Base-by-base conservation (phyloP, 2,888 invertebrate genomes). In the Megastigmus dorsalis region DNA sequence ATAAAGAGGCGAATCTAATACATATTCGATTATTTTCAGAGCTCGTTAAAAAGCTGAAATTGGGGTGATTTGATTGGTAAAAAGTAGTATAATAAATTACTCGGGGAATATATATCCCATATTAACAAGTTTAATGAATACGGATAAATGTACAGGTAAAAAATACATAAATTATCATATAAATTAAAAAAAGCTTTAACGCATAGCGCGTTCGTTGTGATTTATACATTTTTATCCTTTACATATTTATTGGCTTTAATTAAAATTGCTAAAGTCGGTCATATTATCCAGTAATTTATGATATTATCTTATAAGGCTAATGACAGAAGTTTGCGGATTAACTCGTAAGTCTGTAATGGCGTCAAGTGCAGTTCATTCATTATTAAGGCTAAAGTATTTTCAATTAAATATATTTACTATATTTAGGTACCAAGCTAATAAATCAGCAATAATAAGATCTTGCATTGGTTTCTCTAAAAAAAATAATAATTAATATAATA, bases 211-310 rank as follows among this genome's bases (percentile, higher is more conserved):
- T 20, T 28, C 26, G 5, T 13, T 4, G 7, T 52, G 38, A 52
- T 52, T 65, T 41, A 65, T 52, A 52, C 33, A 65, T 65, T 65
- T 60, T 65, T 52, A 18, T 43, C 15, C 28, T 41, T n/a, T 18
- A 30, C n/a, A 57, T 15, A 45, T 67, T 45, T 41, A 20, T 54
- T 30, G n/a, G 9, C 4, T 10, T 66, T 54, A 54, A 52, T 52
- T 54, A 41, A 54, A 66, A 66, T 41, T 26, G 7, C 20, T 33
- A 43, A 28, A 36, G 48, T 38, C 23, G 10, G 10, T 5, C 5
- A 45, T 57, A 15, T 57, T 28, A 33, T 28, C 28, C n/a, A 10
- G 26, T 62, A 36, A 70, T 70, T 70, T 70, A 70, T 70, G 70
- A 45, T 54, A 43, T 30, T 23, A 62, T 43, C 52, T 69, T 60